A percentile compares a stretch with the other conserved stretches of the same genome.
Conservation (phyloP, 2,888 invertebrate species). For the Mesorhabditis sp. region DNA sequence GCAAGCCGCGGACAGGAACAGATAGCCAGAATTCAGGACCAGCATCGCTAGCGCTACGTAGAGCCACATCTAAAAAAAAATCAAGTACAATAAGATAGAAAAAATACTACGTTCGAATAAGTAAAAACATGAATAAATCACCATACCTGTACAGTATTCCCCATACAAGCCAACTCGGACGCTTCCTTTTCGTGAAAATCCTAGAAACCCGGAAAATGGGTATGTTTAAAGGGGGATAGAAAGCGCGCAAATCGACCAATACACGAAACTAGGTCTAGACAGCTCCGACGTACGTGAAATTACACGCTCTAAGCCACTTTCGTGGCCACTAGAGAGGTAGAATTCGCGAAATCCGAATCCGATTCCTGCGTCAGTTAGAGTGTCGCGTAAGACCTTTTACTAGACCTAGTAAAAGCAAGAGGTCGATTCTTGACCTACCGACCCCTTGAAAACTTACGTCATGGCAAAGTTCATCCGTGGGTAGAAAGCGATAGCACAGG, state of each 20-base stretch:
- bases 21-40: neutral
- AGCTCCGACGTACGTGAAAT: too few relatives aligned
- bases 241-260: too few relatives aligned
- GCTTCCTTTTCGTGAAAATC: neutral
- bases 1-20: neutral
- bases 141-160: constrained; percentile 1
- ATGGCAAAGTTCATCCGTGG: neutral
- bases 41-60: neutral
- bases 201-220: neutral
- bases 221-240: neutral
- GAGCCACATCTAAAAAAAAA: neutral
- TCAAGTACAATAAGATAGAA: too few relatives aligned
- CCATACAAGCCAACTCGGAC: neutral
- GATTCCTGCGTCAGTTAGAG: too few relatives aligned
- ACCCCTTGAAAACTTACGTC: neutral
- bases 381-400: too few relatives aligned
- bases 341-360: too few relatives aligned
- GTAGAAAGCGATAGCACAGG: constrained; percentile 1
- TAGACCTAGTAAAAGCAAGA: too few relatives aligned
- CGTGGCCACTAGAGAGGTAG: too few relatives aligned
- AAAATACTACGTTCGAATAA: too few relatives aligned
- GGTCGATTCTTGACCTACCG: too few relatives aligned
- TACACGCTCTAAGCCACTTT: too few relatives aligned
- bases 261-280: too few relatives aligned
- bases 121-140: neutral